Evolutionary conservation across 2,888 invertebrate genomes (phyloP), one percentile per base, ranked within the genome.

Genomic region (Chironomus riparius): DNA sequence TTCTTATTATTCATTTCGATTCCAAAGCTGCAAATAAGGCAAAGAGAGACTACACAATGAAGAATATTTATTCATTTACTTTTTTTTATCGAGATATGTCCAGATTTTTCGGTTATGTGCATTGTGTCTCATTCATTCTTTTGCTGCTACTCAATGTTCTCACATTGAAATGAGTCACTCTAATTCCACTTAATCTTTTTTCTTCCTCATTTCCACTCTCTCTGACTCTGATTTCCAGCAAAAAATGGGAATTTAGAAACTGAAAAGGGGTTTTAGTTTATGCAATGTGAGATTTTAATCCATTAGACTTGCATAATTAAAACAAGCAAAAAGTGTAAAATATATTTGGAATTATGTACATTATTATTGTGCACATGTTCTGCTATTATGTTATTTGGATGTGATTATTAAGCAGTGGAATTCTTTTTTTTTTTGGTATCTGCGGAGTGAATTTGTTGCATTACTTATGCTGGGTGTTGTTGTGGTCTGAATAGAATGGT

Each of bases 121-220:
- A 56, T 18, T 18, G 50, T 70, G 56, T 50, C 56, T 70, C 56
- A 56, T 56, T 56, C 56, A 56, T 18, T 18, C 18, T 50, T 50
- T 5, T 28, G 28, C 28, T 38, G 38, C 38, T 38, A 10, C 56
- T 56, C 15, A 56, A 5, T 15, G 56, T 56, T 15, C 6, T 56
- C 7, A 18, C n/a, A 56, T 56, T 56, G 56, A 70, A 70, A 18
- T 70, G 56, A 70, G 70, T 70, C 70, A 50, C 13, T 50, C 21
- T 70, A 70, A 70, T 70, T 70, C 70, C 70, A 70, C 70, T 70
- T 70, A 70, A 70, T 70, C 70, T 70, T 70, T 70, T 56, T 47
- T 69, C 47, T 69, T 4, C 4, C 5, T 28, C 28, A 4, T 28
- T 28, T 10, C 10, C 10, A 10, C 7, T 38, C 2, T 10, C 10